phyloP scores from a whole-genome alignment of 2,113 vertebrate genomes.

The Zootoca vivipara region DNA sequence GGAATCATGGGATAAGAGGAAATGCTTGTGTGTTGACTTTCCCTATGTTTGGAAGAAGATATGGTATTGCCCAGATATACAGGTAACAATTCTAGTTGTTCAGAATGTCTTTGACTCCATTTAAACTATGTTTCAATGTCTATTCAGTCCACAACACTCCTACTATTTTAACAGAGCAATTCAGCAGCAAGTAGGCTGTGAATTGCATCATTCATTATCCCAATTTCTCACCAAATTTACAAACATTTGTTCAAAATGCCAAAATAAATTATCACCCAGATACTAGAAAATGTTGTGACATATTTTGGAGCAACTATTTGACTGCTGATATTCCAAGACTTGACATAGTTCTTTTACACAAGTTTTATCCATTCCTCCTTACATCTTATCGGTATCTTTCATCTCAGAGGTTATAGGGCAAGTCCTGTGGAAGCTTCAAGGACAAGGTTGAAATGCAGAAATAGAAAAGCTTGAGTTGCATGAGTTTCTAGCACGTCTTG shows the following conservation, averaged over 20 bases:
- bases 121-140: background rate
- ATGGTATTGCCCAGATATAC: background rate
- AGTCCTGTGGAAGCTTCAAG: background rate
- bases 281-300: background rate
- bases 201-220: background rate
- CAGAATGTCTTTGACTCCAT: background rate
- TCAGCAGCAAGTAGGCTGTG: background rate
- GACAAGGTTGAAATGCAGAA: background rate
- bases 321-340: background rate
- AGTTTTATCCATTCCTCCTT: background rate
- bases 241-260: background rate
- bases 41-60: background rate
- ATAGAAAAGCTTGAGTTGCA: background rate
- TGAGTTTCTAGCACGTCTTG: background rate
- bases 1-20: background rate
- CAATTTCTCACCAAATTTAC: background rate
- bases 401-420: background rate
- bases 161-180: background rate
- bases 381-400: background rate
- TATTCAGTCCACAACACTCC: background rate
- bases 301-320: background rate
- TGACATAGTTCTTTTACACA: background rate
- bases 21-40: background rate
- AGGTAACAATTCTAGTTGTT: background rate
- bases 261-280: conserved; percentile 3